These are phyloP conservation scores for Drosophila subobscura DNA, from an alignment of 1,140 invertebrate genomes.

Conservation along the genomic window DNA sequence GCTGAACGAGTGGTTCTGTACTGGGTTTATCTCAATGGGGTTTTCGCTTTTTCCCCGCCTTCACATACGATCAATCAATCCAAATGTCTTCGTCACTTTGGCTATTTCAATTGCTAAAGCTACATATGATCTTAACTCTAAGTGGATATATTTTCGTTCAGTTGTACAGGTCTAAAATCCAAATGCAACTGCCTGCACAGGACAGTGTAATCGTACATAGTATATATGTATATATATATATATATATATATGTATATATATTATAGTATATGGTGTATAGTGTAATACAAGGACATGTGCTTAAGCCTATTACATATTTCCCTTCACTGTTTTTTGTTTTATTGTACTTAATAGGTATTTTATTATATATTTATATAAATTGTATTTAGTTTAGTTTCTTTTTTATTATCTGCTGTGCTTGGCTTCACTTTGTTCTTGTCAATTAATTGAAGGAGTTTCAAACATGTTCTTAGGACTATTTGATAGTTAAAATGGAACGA, in stretches of 20 bases:
- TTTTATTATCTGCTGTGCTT: neutral
- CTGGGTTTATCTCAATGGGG: slow-evolving; percentile 3
- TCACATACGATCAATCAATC: slow-evolving; percentile 10
- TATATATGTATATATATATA: too few species aligned
- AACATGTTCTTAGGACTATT: slow-evolving; percentile 42
- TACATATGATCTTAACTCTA: slow-evolving; percentile 16
- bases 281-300: too few species aligned
- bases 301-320: neutral
- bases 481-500: slow-evolving; percentile 48
- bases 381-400: too few species aligned
- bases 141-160: slow-evolving; percentile 11
- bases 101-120: slow-evolving; percentile 27
- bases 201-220: neutral
- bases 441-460: neutral
- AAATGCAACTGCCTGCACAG: slow-evolving; percentile 11
- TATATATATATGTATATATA: too few species aligned
- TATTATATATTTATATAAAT: slow-evolving; percentile 23
- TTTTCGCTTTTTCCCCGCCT: neutral
- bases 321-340: slow-evolving; percentile 18
- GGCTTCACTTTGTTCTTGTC: slow-evolving; percentile 18
- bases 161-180: slow-evolving; percentile 33
- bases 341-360: slow-evolving; percentile 74
- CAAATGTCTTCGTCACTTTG: slow-evolving; percentile 38
- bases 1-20: slow-evolving; percentile 19
- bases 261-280: slow-evolving; percentile 6